Base-by-base conservation (phyloP, 2,113 vertebrate species). In the Dasyornis broadbenti region DNA sequence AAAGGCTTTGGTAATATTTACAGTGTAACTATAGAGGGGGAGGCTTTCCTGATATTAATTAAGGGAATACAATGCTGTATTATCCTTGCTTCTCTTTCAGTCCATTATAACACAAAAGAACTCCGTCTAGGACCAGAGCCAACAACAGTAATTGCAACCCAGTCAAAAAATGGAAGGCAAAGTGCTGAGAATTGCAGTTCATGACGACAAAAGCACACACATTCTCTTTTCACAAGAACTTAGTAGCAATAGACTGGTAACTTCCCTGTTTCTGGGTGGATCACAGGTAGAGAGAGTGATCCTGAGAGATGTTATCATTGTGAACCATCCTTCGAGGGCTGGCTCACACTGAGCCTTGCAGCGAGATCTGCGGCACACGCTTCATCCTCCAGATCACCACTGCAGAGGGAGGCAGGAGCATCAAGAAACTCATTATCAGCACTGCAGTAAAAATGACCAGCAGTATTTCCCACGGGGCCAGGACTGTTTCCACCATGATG, bases 351-450 rank as follows among this genome's bases (percentile, higher is more conserved):
- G 68, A 72, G 69, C 97, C 97, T 0, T 61, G 94, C 78, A 98
- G 76, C 0, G 97, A 97, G 66, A 98, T 94, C 61, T 92, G 94
- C 0, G 96, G 92, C 81, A 50, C n/a, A 0, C 3, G 80, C 68
- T 54, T 96, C 92, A 96, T 97, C 16, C 96, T 97, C 95, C 97
- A 98, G n/a, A 98, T 5, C 80, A 98, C 82, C 45, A 97, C 45
- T 0, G 21, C 90, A 3, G 70, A 33, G 0, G 97, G 92, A 6
- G 96, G 97, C 81, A 98, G 92, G 24, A 97, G n/a, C 81, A 97
- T 97, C 44, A 98, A 88, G 5, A 90, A 49, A n/a, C 94, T 96
- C 98, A 98, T 98, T 2, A 95, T 26, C 65, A 98, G 45, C 66
- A 98, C 97, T 0, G 97, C 50, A 21, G 91, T 95, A 57, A 97